Evolutionary conservation across 2,888 invertebrate genomes (phyloP).

Genomic region (Eumerus sabulonum): DNA sequence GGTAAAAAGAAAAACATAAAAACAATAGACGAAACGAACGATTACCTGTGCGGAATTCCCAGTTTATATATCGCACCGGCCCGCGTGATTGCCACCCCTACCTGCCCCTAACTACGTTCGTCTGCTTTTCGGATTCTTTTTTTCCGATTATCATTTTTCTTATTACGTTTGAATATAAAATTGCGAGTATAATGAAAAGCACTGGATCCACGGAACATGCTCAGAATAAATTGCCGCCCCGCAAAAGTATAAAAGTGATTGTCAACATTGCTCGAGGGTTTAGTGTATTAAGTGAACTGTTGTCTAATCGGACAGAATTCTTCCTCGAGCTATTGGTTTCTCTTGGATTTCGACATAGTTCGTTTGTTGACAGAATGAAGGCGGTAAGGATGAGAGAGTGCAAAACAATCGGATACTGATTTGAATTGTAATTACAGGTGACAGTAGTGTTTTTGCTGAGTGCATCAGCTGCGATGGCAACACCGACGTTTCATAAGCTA

Average conservation of each 20-base stretch:
- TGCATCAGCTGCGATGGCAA: conserved; percentile 35
- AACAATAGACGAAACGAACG: conserved; percentile 25
- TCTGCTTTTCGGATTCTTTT: conserved; percentile 22
- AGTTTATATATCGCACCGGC: conserved; percentile 34
- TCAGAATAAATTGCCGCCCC: conserved; percentile 55
- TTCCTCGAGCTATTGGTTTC: too few species aligned
- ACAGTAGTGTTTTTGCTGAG: conserved; percentile 37
- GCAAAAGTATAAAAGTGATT: conserved; percentile 61
- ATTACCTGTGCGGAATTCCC: conserved; percentile 59
- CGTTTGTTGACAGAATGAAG: conserved; percentile 45
- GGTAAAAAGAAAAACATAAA: conserved; percentile 22
- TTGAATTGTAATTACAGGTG: conserved; percentile 31
- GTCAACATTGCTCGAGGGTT: conserved; percentile 47
- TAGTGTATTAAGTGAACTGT: conserved; percentile 53
- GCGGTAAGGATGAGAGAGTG: conserved; percentile 50
- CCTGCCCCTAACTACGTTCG: background rate
- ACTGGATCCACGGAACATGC: conserved; percentile 44
- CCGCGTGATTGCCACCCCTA: too few species aligned
- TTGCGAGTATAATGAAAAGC: background rate
- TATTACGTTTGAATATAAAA: too few species aligned
- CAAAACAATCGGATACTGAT: conserved; percentile 4
- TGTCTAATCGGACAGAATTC: conserved; percentile 24
- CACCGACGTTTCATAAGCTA: conserved; percentile 53
- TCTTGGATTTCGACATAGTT: background rate
- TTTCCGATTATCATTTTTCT: conserved; percentile 30